Conservation (phyloP, 2,797 vertebrate genomes). For the Schizopygopsis malacanthus region DNA sequence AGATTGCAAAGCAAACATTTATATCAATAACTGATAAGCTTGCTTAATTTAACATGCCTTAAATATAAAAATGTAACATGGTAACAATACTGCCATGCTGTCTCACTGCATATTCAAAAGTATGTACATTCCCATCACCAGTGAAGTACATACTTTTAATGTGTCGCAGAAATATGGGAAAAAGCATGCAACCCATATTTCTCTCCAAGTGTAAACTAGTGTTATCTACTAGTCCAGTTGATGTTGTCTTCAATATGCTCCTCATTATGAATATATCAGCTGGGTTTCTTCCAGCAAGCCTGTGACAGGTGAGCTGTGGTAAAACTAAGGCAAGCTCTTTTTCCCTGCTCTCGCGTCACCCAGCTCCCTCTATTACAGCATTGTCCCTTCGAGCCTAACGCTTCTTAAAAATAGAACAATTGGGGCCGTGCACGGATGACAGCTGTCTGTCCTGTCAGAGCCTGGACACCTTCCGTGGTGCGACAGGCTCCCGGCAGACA, state of each 20-base stretch:
- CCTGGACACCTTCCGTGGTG: conserved; percentile 30
- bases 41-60: conserved; percentile 4
- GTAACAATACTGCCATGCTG: neutral
- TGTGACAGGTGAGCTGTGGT: conserved; percentile 32
- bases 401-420: conserved; percentile 55
- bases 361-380: conserved; percentile 31
- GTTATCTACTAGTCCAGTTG: conserved; percentile 5
- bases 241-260: conserved; percentile 26
- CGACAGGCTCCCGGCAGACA: neutral
- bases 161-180: neutral
- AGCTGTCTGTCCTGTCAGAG: conserved; percentile 59
- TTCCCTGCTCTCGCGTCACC: neutral
- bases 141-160: neutral
- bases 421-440: conserved; percentile 38
- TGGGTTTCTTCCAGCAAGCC: conserved; percentile 31
- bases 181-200: conserved; percentile 19
- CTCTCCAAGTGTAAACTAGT: neutral
- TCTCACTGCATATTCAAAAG: neutral
- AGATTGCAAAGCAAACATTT: neutral
- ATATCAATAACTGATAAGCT: neutral
- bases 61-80: neutral
- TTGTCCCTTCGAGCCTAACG: conserved; percentile 49
- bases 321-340: conserved; percentile 33
- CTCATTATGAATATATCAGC: conserved; percentile 43
- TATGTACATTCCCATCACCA: neutral